Base-by-base conservation (phyloP, 2,888 invertebrate genomes). In the Crematogaster levior region DNA sequence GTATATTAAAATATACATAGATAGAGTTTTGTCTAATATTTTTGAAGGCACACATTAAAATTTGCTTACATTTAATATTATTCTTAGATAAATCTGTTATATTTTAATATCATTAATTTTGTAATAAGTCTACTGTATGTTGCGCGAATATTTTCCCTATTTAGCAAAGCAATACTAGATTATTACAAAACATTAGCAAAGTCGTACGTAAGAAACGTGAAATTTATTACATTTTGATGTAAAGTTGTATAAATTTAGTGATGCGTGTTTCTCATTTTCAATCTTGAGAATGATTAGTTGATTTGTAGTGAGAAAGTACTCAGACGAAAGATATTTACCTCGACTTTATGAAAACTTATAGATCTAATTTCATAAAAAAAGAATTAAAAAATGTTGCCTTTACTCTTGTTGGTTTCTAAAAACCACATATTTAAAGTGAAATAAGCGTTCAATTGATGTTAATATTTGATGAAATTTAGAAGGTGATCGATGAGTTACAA, bases 311-410 rank as follows among this genome's bases (percentile, higher is more conserved):
- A 68, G 30, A 82, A 79, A 81, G 75, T 73, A 65, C 66, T 63
- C 53, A 70, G 77, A 68, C 65, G 73, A 86, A 73, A 85, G 43
- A 82, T 73, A 84, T 86, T 88, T 84, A 53, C 73, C 77, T 86
- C 85, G 83, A 82, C 79, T 77, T 86, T 85, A 85, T 74, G 56
- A 70, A 56, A 74, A 85, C 75, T 70, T 56, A 84, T 81, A 65
- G 70, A 75, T 63, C 82, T 74, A 86, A 85, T 80, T 81, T 83
- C 83, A 85, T 60, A 85, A 85, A 84, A 89, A 85, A 84, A 83
- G 81, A 30, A 48, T 34, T 74, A 63, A 40, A 48, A 51, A 90
- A 89, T 83, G 83, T 91, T 92, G 91, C 91, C 91, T 91, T 93
- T 87, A 87, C 83, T 66, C 75, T 89, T 89, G 89, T 85, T 90